Evolutionary conservation across 2,888 invertebrate species (phyloP).

Genomic region (Nebria salina): DNA sequence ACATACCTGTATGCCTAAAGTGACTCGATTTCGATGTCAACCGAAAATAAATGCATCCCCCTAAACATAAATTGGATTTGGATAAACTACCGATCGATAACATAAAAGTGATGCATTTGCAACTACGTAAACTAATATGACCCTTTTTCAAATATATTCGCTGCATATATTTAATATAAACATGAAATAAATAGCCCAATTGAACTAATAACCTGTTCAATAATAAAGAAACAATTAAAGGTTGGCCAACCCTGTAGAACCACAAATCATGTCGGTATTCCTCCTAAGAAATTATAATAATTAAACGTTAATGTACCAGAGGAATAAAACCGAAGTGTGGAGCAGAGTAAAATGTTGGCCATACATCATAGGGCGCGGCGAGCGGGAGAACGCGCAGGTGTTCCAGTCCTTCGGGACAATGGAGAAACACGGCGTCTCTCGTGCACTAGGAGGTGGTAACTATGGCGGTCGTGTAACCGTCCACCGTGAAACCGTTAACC

Average conservation of each 20-base stretch:
- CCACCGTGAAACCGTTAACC: background rate
- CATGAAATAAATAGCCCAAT: too few species aligned
- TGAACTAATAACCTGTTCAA: background rate
- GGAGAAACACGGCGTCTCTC: background rate
- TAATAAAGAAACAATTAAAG: background rate
- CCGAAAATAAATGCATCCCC: too few species aligned
- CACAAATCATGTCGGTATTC: background rate
- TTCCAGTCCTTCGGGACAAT: constrained; percentile 10
- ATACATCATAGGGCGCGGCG: constrained; percentile 2
- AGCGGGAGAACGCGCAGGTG: constrained; percentile 36
- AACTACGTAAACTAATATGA: too few species aligned
- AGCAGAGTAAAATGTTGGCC: background rate
- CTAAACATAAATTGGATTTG: too few species aligned
- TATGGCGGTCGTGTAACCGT: background rate
- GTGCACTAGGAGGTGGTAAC: background rate
- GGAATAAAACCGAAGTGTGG: background rate
- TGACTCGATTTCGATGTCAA: too few species aligned
- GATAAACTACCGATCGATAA: too few species aligned
- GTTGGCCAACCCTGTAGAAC: background rate
- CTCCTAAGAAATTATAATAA: constrained; percentile 35
- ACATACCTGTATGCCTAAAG: too few species aligned
- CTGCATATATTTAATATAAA: too few species aligned
- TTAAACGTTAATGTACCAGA: constrained; percentile 42
- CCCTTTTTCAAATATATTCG: too few species aligned
- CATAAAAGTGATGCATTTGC: too few species aligned